Evolutionary conservation across 2,888 invertebrate genomes (phyloP).

Genomic region (Rambutsinella grinnellia): DNA sequence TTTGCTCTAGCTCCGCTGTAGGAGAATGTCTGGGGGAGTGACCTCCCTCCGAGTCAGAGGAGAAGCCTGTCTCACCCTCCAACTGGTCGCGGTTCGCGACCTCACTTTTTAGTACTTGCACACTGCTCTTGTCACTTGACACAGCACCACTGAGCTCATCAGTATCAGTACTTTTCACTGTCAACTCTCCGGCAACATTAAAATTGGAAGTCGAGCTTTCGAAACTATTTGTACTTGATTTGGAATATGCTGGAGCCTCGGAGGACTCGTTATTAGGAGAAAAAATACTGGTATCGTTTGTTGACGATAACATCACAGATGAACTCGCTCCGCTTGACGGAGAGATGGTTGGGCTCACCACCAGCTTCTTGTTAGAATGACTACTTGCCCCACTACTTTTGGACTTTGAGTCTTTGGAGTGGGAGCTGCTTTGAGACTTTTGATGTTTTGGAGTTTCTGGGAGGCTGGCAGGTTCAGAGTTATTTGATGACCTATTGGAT

Average conservation of each 20-base stretch:
- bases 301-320: constrained; percentile 62
- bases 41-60: constrained; percentile 78
- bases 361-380: constrained; percentile 23
- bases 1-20: constrained; percentile 81
- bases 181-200: constrained; percentile 17
- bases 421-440: constrained; percentile 33
- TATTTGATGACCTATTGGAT: constrained; percentile 1
- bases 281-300: constrained; percentile 63
- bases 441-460: constrained; percentile 23
- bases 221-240: constrained; percentile 52
- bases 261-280: constrained; percentile 55
- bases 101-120: constrained; percentile 9
- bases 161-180: constrained; percentile 29
- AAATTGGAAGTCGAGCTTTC: constrained; percentile 42
- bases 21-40: constrained; percentile 74
- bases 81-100: constrained; percentile 40
- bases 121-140: constrained; percentile 35
- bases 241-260: constrained; percentile 50
- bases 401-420: constrained; percentile 25
- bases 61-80: constrained; percentile 74
- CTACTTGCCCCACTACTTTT: constrained; percentile 28
- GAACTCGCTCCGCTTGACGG: constrained; percentile 55
- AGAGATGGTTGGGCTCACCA: constrained; percentile 54
- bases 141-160: constrained; percentile 45
- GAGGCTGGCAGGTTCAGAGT: constrained; percentile 1